Conservation (phyloP, 1,140 invertebrate genomes). For the Parapsyche elsis region DNA sequence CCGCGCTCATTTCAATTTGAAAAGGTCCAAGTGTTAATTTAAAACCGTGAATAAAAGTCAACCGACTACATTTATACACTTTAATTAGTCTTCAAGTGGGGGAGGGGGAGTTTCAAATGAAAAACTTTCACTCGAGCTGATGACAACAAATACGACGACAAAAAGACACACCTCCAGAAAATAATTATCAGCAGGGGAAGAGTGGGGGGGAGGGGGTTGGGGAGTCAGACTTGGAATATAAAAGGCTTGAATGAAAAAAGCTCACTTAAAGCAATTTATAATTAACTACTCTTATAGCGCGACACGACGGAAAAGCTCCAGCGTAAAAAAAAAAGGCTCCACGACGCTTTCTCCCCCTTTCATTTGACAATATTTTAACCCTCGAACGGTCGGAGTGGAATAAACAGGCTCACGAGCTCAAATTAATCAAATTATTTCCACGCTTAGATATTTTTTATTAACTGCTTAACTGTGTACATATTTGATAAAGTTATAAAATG, state of each 20-base stretch:
- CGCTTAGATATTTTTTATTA: background rate
- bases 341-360: slow-evolving; percentile 1
- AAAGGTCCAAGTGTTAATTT: slow-evolving; percentile 20
- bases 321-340: background rate
- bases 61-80: slow-evolving; percentile 3
- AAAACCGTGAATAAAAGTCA: slow-evolving; percentile 7
- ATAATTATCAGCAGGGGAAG: slow-evolving; percentile 36
- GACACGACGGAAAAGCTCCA: slow-evolving; percentile 33
- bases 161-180: slow-evolving; percentile 31
- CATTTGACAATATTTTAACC: slow-evolving; percentile 27
- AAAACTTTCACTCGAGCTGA: background rate
- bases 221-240: background rate
- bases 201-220: background rate
- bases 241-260: slow-evolving; percentile 7
- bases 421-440: slow-evolving; percentile 22
- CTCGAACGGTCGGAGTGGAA: slow-evolving; percentile 19
- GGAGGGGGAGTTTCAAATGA: background rate
- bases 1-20: background rate
- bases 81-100: slow-evolving; percentile 20
- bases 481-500: too few species aligned
- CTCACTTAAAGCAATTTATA: slow-evolving; percentile 38
- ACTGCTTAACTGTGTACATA: background rate
- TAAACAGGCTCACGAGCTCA: slow-evolving; percentile 18
- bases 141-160: slow-evolving; percentile 27
- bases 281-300: slow-evolving; percentile 42